These are phyloP conservation scores for Axinella damicornis DNA, from an alignment of 37 sponge, comb jelly and placozoan species.

Conservation along the genomic window DNA sequence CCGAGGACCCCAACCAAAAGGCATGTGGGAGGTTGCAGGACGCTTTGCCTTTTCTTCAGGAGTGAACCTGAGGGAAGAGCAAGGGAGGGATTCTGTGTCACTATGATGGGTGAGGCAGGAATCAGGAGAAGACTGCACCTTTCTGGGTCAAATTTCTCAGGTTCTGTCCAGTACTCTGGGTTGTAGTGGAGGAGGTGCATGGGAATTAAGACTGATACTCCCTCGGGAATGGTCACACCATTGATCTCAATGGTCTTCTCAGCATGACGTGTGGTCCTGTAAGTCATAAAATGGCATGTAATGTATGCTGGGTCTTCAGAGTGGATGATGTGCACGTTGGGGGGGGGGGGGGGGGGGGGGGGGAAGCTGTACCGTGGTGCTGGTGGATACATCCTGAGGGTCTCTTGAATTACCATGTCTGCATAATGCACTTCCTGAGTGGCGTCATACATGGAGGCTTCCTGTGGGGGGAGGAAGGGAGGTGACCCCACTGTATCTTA, in stretches of 20 bases:
- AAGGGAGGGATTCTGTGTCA: neutral
- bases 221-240: constrained; percentile 41
- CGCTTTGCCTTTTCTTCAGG: constrained; percentile 65
- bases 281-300: neutral
- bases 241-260: constrained; percentile 11
- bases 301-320: neutral
- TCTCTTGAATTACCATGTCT: constrained; percentile 67
- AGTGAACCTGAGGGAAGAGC: constrained; percentile 55
- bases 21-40: constrained; percentile 59
- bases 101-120: neutral
- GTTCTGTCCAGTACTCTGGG: constrained; percentile 70
- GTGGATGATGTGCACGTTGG: constrained; percentile 52
- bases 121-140: constrained; percentile 19
- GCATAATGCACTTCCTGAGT: constrained; percentile 70
- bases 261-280: constrained; percentile 6
- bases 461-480: too few species aligned
- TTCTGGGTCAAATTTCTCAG: constrained; percentile 69
- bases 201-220: neutral
- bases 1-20: constrained; percentile 85
- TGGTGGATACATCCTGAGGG: constrained; percentile 76
- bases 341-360: too few species aligned
- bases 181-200: constrained; percentile 52
- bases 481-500: too few species aligned
- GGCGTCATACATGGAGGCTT: constrained; percentile 65
- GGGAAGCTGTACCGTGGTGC: constrained; percentile 57